phyloP scores from a whole-genome alignment of 2,888 invertebrate genomes.

The Drosophila antonietae region DNA sequence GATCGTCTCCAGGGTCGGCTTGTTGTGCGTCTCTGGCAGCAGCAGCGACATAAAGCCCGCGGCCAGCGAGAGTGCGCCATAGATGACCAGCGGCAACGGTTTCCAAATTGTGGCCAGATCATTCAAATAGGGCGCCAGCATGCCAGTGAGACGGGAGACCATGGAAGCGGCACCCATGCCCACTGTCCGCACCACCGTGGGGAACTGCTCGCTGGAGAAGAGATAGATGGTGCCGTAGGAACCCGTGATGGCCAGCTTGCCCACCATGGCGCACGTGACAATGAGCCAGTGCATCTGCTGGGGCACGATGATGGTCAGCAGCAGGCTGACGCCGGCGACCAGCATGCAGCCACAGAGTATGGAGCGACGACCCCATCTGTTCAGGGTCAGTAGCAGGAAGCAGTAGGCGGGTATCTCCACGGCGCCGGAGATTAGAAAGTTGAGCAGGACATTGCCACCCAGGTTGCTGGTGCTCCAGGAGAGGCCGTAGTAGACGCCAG shows the following conservation, averaged over 20 bases:
- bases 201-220: conserved; percentile 91
- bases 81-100: conserved; percentile 90
- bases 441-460: conserved; percentile 90
- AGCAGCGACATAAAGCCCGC: conserved; percentile 90
- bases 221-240: conserved; percentile 91
- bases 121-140: conserved; percentile 90
- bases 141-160: conserved; percentile 91
- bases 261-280: conserved; percentile 88
- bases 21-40: conserved; percentile 92
- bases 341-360: conserved; percentile 90
- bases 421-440: conserved; percentile 90
- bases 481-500: conserved; percentile 91
- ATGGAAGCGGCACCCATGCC: conserved; percentile 95
- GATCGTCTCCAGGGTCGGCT: conserved; percentile 91
- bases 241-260: conserved; percentile 90
- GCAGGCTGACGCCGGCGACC: conserved; percentile 87
- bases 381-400: conserved; percentile 88
- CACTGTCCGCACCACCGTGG: conserved; percentile 92
- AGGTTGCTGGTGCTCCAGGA: conserved; percentile 91
- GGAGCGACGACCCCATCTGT: conserved; percentile 89
- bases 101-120: conserved; percentile 87
- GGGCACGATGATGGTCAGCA: conserved; percentile 87
- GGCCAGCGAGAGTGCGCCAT: conserved; percentile 89
- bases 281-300: conserved; percentile 86
- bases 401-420: conserved; percentile 91